phyloP scores from a whole-genome alignment of 2,797 vertebrate genomes.

The Melanotaenia maccullochi region DNA sequence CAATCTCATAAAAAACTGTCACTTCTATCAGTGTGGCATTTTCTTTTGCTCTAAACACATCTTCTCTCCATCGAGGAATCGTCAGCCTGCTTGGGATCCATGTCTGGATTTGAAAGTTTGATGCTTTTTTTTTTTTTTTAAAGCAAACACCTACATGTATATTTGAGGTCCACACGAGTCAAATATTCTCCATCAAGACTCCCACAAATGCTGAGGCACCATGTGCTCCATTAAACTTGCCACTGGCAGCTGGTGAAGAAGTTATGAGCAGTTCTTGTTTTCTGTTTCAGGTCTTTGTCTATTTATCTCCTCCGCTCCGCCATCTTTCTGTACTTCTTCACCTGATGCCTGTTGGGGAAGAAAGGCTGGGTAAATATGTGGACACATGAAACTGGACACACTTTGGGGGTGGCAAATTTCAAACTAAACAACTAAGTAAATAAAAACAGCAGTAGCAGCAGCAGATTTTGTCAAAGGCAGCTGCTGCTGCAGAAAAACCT shows the following conservation, averaged over 20 bases:
- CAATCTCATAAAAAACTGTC: constrained; percentile 34
- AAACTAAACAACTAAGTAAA: too few relatives aligned
- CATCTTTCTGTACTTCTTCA: constrained; percentile 39
- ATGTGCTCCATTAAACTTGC: constrained; percentile 19
- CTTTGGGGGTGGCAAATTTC: too few relatives aligned
- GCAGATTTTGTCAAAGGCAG: background rate
- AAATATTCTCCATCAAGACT: constrained; percentile 12
- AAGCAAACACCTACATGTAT: constrained; percentile 1
- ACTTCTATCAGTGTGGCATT: background rate
- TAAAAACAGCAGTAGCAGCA: background rate
- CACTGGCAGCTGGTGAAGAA: constrained; percentile 11
- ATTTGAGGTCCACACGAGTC: constrained; percentile 24
- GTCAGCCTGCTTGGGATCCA: background rate
- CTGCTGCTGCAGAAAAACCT: background rate
- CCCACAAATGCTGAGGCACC: background rate
- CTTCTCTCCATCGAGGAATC: constrained; percentile 15
- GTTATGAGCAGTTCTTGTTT: constrained; percentile 9
- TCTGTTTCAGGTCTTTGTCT: constrained; percentile 11
- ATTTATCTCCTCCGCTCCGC: constrained; percentile 23
- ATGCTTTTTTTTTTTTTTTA: constrained; percentile 1
- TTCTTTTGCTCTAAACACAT: background rate
- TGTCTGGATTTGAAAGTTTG: constrained; percentile 1
- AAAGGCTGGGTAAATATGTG: background rate
- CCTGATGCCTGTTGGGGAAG: constrained; percentile 65
- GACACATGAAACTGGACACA: too few relatives aligned